A percentile compares a stretch with the other conserved stretches of the same genome.
Evolutionary conservation across 2,888 invertebrate genomes (phyloP).

Genomic region (Drosophila anomelani): DNA sequence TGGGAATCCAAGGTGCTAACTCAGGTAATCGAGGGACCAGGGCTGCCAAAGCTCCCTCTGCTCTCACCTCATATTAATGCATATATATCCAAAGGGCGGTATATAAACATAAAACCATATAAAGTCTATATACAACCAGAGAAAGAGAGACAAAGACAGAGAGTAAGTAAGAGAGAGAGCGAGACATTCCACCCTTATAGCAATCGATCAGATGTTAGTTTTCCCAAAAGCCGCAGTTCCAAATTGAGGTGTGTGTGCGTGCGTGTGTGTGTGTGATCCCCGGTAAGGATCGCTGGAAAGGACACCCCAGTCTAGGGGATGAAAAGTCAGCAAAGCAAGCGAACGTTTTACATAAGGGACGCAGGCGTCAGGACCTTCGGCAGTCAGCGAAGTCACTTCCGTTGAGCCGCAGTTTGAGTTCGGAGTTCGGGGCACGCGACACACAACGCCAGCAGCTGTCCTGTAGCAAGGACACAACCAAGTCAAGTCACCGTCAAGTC

Average conservation of each 20-base stretch:
- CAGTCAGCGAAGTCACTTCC: slow-evolving; percentile 83
- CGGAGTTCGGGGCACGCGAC: slow-evolving; percentile 85
- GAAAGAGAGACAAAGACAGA: slow-evolving; percentile 38
- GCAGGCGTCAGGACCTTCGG: slow-evolving; percentile 46
- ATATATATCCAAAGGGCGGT: slow-evolving; percentile 60
- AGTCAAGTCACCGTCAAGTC: background rate
- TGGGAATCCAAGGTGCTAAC: slow-evolving; percentile 24
- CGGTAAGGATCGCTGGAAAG: slow-evolving; percentile 31
- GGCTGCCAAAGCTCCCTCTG: slow-evolving; percentile 59
- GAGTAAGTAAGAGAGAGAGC: slow-evolving; percentile 20
- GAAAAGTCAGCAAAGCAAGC: slow-evolving; percentile 78
- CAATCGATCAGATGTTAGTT: slow-evolving; percentile 84
- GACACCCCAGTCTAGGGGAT: slow-evolving; percentile 80
- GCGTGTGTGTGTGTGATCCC: slow-evolving; percentile 15
- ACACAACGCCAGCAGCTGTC: slow-evolving; percentile 37
- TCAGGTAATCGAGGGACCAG: slow-evolving; percentile 38
- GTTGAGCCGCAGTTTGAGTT: slow-evolving; percentile 86
- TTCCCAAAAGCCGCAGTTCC: slow-evolving; percentile 76
- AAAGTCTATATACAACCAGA: slow-evolving; percentile 42
- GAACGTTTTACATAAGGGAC: slow-evolving; percentile 52
- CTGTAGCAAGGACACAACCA: slow-evolving; percentile 22
- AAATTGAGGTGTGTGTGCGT: slow-evolving; percentile 46
- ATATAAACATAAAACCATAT: slow-evolving; percentile 60
- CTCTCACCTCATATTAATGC: slow-evolving; percentile 12
- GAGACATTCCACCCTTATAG: slow-evolving; percentile 71